Conservation (phyloP, 2,113 vertebrate genomes). For the Anarhynchus alexandrinus region DNA sequence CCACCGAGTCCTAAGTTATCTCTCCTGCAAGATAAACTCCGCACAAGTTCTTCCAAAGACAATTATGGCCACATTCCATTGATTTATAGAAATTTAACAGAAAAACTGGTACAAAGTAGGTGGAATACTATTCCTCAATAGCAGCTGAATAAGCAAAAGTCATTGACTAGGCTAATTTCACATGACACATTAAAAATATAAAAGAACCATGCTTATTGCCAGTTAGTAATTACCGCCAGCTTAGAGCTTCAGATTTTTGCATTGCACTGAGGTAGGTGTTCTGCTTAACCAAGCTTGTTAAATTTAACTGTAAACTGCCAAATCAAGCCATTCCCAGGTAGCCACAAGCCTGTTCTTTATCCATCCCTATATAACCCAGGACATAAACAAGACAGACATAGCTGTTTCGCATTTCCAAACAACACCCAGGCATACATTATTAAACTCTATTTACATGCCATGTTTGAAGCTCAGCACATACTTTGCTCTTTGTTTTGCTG, state of each 20-base stretch:
- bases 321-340: background rate
- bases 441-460: background rate
- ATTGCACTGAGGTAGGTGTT: rapidly evolving
- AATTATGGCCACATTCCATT: rapidly evolving
- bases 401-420: background rate
- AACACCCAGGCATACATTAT: background rate
- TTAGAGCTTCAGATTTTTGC: background rate
- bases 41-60: background rate
- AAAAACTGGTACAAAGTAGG: background rate
- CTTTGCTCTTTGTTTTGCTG: background rate
- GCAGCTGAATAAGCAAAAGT: background rate
- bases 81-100: background rate
- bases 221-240: background rate
- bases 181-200: background rate
- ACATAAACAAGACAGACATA: rapidly evolving
- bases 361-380: background rate
- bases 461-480: background rate
- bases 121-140: background rate
- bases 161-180: too few species aligned
- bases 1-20: background rate
- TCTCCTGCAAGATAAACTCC: background rate
- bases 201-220: rapidly evolving
- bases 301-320: background rate
- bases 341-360: background rate
- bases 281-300: background rate